Base-by-base conservation (phyloP, 2,888 invertebrate species). In the Mesorhabditis spiculigera region DNA sequence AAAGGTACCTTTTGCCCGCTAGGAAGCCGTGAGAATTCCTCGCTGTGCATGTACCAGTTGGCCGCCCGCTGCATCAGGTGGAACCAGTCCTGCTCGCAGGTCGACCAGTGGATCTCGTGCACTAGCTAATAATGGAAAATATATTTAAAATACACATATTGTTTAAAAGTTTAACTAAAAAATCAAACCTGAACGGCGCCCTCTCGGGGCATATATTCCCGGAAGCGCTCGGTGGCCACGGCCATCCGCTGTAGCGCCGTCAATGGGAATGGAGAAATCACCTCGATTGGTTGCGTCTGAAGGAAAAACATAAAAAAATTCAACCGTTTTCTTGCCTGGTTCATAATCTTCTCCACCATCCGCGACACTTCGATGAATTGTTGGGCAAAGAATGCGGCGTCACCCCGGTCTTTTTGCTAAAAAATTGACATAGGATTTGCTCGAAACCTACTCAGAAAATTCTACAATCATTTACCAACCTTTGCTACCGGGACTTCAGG, bases 241-340 rank as follows among this genome's bases (percentile, higher is more conserved):
- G 58, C 8, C 58, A 50, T 50, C n/a, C 58, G 58, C n/a, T 50
- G 58, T 50, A 50, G n/a, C 8, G 58, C 58, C 10, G 58, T 50
- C n/a, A 50, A 50, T n/a, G 58, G 58, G 58, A 50, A 50, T 50
- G 58, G 58, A 50, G 58, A 50, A n/a, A 50, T n/a, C 10, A 50
- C 58, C n/a, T 50, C 58, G 58, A 50, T 50, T n/a, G 58, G 10
- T 50, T n/a, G 58, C 8, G 8, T 50, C 58, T 50, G 58, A n/a
- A 50, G n/a, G 58, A n/a, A 50, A 50, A 50, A 13, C 58, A 50
- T 28, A 28, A 28, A 1, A 28, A 28, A 28, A 28, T 28, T 28
- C 28, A 28, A 28, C 28, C 28, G 28, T 28, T 28, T 28, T 28
- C 28, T 28, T 28, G 28, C 28, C 28, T 28, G 28, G 28, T 28